phyloP scores from a whole-genome alignment of 2,113 vertebrate species.

The Oncorhynchus gorbuscha region DNA sequence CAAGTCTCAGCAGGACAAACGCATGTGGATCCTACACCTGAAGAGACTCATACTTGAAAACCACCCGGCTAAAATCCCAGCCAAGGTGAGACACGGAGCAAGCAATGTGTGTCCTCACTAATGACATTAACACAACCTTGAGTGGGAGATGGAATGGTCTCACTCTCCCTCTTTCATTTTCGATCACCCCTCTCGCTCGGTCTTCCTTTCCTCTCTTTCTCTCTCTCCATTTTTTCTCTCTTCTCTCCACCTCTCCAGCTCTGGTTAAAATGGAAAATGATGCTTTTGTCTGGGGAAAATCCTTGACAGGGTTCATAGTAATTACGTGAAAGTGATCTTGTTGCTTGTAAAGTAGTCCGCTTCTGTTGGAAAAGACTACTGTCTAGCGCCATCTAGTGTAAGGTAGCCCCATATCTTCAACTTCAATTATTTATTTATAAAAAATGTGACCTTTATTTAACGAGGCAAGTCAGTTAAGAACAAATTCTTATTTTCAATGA shows the following conservation, averaged over 20 bases:
- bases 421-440: neutral
- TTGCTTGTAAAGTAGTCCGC: neutral
- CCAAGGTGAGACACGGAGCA: constrained; percentile 80
- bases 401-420: neutral
- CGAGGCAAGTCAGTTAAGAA: no score
- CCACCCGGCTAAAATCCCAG: constrained; percentile 96
- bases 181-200: neutral
- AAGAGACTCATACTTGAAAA: constrained; percentile 98
- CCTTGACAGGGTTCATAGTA: constrained; percentile 2
- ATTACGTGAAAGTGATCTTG: constrained; percentile 1
- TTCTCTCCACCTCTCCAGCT: neutral
- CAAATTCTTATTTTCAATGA: no score
- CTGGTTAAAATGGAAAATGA: constrained; percentile 13
- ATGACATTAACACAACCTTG: constrained; percentile 12
- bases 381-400: constrained; percentile 70
- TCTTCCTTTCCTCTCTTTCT: neutral
- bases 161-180: neutral
- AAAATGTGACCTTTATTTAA: no score
- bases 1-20: constrained; percentile 94
- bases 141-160: constrained; percentile 22
- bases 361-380: constrained; percentile 1
- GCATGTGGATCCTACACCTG: constrained; percentile 94
- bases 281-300: constrained; percentile 2
- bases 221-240: constrained; percentile 5
- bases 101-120: neutral